A percentile compares a stretch with the other conserved stretches of the same genome.
phyloP scores from a whole-genome alignment of 2,113 vertebrate species.

The Gymnarchus niloticus region DNA sequence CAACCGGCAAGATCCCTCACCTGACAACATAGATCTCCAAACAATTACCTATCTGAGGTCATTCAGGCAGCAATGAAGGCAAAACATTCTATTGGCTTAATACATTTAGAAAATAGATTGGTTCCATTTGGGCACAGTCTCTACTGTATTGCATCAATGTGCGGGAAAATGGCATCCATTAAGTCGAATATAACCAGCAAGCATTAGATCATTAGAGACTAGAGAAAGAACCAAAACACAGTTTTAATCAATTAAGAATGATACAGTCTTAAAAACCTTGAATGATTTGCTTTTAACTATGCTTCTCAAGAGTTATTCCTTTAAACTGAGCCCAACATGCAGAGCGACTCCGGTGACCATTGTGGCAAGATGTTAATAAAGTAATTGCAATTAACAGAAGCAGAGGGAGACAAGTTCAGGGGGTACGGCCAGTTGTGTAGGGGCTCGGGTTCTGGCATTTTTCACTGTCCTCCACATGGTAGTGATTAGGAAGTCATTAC shows the following conservation, averaged over 20 bases:
- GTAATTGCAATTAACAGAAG: background rate
- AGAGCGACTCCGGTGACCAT: background rate
- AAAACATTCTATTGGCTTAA: slow-evolving; percentile 10
- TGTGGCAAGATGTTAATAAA: background rate
- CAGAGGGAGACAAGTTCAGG: background rate
- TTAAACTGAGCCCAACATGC: background rate
- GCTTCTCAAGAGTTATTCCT: background rate
- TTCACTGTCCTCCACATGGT: background rate
- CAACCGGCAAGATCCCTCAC: slow-evolving; percentile 17
- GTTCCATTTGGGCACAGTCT: background rate
- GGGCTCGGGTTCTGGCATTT: background rate
- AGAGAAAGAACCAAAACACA: background rate
- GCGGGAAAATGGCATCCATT: background rate
- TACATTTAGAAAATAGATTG: background rate
- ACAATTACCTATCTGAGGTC: slow-evolving; percentile 8
- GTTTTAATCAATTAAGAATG: slow-evolving; percentile 1
- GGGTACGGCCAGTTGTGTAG: background rate
- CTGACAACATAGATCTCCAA: slow-evolving; percentile 14
- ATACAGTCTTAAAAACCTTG: background rate
- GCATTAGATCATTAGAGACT: slow-evolving; percentile 12
- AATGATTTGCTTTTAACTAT: background rate
- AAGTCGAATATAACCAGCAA: background rate
- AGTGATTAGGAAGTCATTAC: background rate
- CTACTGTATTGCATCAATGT: background rate
- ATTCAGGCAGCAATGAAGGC: slow-evolving; percentile 15